Evolutionary conservation across 37 sponge, comb jelly and placozoan species (phyloP).

Genomic region (Ianthella basta): DNA sequence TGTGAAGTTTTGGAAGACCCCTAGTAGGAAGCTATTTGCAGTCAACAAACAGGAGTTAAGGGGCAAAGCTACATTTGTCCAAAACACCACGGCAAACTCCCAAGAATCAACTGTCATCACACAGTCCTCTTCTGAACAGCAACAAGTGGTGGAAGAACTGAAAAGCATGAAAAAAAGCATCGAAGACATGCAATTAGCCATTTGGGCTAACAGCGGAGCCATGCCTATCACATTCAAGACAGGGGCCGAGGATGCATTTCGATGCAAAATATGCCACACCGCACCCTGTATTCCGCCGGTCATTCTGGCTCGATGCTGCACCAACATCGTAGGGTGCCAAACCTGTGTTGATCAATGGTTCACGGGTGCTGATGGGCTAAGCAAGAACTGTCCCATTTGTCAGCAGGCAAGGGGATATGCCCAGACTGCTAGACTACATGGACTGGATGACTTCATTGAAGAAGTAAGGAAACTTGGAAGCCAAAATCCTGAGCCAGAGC

Average conservation of each 20-base stretch:
- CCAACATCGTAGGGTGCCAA: conserved; percentile 43
- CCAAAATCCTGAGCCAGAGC: too few species aligned
- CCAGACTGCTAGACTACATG: conserved; percentile 37
- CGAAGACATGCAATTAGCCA: not conserved
- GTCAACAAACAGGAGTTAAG: not conserved
- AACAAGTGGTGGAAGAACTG: not conserved
- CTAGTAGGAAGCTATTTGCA: conserved; percentile 9
- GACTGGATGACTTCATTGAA: conserved; percentile 38
- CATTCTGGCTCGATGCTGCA: conserved; percentile 50
- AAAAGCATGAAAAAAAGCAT: not conserved
- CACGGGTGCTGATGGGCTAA: conserved; percentile 16
- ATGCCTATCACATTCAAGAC: too few species aligned
- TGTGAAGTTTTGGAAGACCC: conserved; percentile 4
- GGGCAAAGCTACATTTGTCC: not conserved
- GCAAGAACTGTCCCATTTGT: conserved; percentile 36
- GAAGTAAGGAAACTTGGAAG: too few species aligned
- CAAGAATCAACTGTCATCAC: too few species aligned
- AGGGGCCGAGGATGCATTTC: too few species aligned
- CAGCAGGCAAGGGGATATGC: conserved; percentile 15
- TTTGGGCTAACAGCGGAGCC: not conserved
- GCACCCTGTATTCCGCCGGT: conserved; percentile 33
- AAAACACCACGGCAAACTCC: not conserved
- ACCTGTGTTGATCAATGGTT: conserved; percentile 50
- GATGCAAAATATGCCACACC: conserved; percentile 46
- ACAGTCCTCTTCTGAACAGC: not conserved